Base-by-base conservation (phyloP, 92 coral and sea anemone species). In the Nematostella vectensis region DNA sequence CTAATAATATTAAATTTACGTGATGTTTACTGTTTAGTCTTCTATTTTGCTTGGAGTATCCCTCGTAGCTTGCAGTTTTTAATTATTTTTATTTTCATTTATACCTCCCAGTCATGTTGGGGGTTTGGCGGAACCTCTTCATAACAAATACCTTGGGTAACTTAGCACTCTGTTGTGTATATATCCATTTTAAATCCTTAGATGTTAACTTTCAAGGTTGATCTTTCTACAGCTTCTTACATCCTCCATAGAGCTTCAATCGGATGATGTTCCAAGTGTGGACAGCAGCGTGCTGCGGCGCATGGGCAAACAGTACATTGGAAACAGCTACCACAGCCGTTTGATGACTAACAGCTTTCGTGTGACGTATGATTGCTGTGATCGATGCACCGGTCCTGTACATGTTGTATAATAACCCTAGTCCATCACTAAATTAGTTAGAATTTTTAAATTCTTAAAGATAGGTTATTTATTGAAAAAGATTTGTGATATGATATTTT, bases 301-400 rank as follows among this genome's bases (percentile, higher is more conserved):
- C 54, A 71, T 93, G 78, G 78, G 96, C 0, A 80, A 79, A 45
- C 99, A 93, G 68, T 93, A 85, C 61, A 85, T 93, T 25, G 99
- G 99, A 31, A 79, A 85, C 66, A 80, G 89, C 26, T 80, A 86
- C 62, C 86, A 83, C 44, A 93, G 99, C 44, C 51, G 99, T 44
- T 80, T 85, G 21, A 67, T 83, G 48, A 93, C 99, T 11, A 93
- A 87, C 56, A 85, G 81, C 42, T 86, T 93, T 36, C 71, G 99
- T 48, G 91, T 93, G 4, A 93, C 99, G 10, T 86, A 54, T 44
- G 88, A 93, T 60, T 93, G 99, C 43, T 93, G 99, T 65, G 85
- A 93, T 27, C 78, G 88, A 54, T 93, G 99, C 59, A 78, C 62
- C 26, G 99, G 99, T 28, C 50, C 81, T 27, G 85, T 93, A 38